Base-by-base conservation (phyloP, 1,140 invertebrate species). In the Chrysoperla carnea region DNA sequence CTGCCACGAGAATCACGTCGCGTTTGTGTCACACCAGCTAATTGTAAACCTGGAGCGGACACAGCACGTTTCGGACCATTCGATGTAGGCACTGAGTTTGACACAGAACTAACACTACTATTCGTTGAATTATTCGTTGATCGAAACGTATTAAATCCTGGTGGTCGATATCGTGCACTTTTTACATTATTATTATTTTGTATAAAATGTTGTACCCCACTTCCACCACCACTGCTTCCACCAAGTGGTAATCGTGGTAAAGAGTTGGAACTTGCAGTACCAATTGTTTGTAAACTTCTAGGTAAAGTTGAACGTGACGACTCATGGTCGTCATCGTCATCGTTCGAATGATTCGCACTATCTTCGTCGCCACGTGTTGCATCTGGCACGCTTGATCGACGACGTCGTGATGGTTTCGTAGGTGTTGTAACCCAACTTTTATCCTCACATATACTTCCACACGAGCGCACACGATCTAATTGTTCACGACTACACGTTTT, bases 81-180 rank as follows among this genome's bases (percentile, higher is more conserved):
- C 28, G 59, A 59, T 6, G 52, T 47, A 51, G 56, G 53, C 17
- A 23, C 17, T 23, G 17, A 23, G 5, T 23, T 23, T 23, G 17
- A 23, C 17, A 23, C 17, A 23, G 17, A 23, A 23, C 17, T 23
- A 23, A 23, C 17, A 23, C 17, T 23, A 23, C 17, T 23, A 23
- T 23, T 23, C 17, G 17, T 23, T 23, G 17, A 23, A 5, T 23
- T 23, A 23, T 23, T 23, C 17, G 17, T 23, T 23, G 17, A 23
- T 23, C 17, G 17, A 23, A 23, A 23, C 37, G 67, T 67, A 39
- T 67, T 69, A 59, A 84, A 81, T 0, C 86, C 85, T 0, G 85
- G 85, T 0, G 86, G 84, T 2, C 86, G 63, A 55, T 91, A 90
- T 3, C 87, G 62, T 5, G 86, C 86, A 27, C 84, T 88, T 53